phyloP scores from a whole-genome alignment of 1,140 invertebrate species.

The Monomorium pharaonis region DNA sequence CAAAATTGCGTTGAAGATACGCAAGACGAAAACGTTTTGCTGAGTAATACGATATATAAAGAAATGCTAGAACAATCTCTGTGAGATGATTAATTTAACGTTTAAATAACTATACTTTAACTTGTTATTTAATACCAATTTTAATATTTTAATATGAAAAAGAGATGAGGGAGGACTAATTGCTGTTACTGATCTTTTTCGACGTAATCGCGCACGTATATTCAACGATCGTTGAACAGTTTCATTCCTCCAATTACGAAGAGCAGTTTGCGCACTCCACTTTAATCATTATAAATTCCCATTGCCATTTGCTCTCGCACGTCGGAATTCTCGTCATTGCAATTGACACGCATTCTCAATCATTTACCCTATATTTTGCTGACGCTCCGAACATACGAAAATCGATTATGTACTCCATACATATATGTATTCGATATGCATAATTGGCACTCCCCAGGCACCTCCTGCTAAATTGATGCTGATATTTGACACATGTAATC shows the following conservation, averaged over 20 bases:
- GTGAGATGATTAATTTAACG: not conserved
- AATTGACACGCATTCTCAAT: slow-evolving; percentile 42
- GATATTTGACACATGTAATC: slow-evolving; percentile 58
- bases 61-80: no score
- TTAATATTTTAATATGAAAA: not conserved
- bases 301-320: not conserved
- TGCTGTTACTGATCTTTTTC: not conserved
- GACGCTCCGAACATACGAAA: not conserved
- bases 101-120: not conserved
- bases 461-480: slow-evolving; percentile 28
- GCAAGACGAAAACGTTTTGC: not conserved
- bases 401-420: slow-evolving; percentile 31
- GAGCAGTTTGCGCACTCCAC: slow-evolving; percentile 24
- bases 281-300: slow-evolving; percentile 21
- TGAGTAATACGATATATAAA: not conserved
- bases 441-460: slow-evolving; percentile 41
- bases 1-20: not conserved
- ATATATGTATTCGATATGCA: slow-evolving; percentile 42
- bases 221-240: not conserved
- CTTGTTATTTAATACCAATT: not conserved
- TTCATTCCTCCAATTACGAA: not conserved
- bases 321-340: slow-evolving; percentile 11
- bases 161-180: not conserved
- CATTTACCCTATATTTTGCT: slow-evolving; percentile 28
- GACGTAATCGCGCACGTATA: not conserved